phyloP scores from a whole-genome alignment of 2,113 vertebrate species.

The Laticauda colubrina region DNA sequence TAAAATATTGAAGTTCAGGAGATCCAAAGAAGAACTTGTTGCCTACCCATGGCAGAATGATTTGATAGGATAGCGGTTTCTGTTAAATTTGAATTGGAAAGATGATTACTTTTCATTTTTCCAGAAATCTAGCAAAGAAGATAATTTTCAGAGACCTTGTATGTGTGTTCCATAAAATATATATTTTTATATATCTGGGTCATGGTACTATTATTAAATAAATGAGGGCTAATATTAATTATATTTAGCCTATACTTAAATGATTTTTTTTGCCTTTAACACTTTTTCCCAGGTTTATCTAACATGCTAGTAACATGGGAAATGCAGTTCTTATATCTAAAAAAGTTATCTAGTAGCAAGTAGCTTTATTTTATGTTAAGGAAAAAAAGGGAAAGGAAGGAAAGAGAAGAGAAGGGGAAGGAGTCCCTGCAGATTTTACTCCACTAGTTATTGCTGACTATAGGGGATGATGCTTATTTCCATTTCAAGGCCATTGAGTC shows the following conservation, averaged over 20 bases:
- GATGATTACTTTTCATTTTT: not conserved
- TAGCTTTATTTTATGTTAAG: too few species aligned
- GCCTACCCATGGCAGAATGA: not conserved
- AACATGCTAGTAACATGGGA: not conserved
- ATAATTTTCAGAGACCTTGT: not conserved
- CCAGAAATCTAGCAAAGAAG: not conserved
- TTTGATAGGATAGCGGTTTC: not conserved
- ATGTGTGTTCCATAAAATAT: not conserved
- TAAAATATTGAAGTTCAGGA: not conserved
- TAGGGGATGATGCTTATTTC: too few species aligned
- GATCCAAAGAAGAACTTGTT: not conserved
- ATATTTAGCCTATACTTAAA: not conserved
- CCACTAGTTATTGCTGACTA: too few species aligned
- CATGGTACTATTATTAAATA: not conserved
- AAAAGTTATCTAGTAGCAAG: too few species aligned
- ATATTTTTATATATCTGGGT: not conserved
- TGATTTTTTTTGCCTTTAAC: not conserved
- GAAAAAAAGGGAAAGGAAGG: too few species aligned
- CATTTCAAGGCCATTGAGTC: too few species aligned
- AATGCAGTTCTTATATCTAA: not conserved
- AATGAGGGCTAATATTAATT: not conserved
- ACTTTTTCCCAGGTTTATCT: not conserved
- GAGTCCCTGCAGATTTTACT: too few species aligned
- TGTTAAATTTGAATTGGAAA: not conserved
- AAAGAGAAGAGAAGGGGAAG: too few species aligned